Evolutionary conservation across 2,888 invertebrate genomes (phyloP).

Genomic region (Eristalinus sepulchralis): DNA sequence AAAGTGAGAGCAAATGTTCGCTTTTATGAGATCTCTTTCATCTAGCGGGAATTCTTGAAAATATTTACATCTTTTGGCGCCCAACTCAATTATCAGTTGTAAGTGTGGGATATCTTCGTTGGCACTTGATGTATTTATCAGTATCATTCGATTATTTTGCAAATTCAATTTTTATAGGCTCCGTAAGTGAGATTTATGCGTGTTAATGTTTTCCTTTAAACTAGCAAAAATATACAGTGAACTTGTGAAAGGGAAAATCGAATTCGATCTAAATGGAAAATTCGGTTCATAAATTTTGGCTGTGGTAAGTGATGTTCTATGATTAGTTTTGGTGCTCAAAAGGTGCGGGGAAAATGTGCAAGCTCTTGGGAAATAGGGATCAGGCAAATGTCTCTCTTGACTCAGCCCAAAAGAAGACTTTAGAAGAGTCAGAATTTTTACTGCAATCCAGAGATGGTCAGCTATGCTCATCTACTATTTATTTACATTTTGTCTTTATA

Average conservation of each 20-base stretch:
- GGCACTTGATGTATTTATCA: slow-evolving; percentile 12
- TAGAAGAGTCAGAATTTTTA: too few species aligned
- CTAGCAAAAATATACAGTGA: background rate
- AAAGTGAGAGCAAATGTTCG: slow-evolving; percentile 32
- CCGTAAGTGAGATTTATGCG: background rate
- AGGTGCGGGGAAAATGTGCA: too few species aligned
- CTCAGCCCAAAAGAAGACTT: too few species aligned
- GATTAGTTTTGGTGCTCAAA: background rate
- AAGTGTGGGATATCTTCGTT: background rate
- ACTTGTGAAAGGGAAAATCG: background rate
- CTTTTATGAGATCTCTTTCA: slow-evolving; percentile 36
- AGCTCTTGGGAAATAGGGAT: too few species aligned
- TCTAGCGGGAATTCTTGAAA: slow-evolving; percentile 19
- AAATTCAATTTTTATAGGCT: background rate
- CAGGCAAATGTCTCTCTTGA: too few species aligned
- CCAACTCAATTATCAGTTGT: slow-evolving; percentile 25
- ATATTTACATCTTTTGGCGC: slow-evolving; percentile 30
- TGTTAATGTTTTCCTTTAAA: background rate
- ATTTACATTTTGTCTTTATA: too few species aligned
- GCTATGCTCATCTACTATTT: too few species aligned
- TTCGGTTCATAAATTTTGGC: background rate
- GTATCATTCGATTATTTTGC: background rate
- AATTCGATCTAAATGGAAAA: background rate
- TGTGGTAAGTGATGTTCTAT: background rate
- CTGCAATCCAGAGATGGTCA: too few species aligned